phyloP scores from a whole-genome alignment of 2,113 vertebrate species.

The Merops nubicus region DNA sequence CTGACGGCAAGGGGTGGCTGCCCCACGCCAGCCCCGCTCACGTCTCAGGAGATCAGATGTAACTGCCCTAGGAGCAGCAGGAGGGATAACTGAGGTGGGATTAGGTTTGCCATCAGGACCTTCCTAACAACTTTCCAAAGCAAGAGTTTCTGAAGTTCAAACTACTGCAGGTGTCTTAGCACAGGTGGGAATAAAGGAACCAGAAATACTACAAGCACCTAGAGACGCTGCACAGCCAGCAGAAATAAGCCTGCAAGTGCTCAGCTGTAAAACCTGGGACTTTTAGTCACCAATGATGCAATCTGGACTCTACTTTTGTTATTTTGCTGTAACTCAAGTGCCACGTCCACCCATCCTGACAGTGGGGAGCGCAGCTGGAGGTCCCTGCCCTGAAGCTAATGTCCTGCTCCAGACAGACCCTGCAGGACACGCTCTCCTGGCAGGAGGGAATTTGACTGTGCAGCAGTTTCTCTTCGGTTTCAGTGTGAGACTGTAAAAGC shows the following conservation, averaged over 20 bases:
- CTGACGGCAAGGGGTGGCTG: not conserved
- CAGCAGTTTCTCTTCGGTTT: not conserved
- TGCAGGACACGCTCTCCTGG: accelerated
- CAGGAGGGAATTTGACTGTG: not conserved
- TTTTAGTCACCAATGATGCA: not conserved
- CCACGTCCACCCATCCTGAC: accelerated
- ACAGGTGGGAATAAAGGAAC: not conserved
- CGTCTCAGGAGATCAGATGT: not conserved
- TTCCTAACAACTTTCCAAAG: not conserved
- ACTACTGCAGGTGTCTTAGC: accelerated
- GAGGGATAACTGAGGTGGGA: accelerated
- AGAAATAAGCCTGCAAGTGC: too few species aligned
- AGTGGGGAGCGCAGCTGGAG: not conserved
- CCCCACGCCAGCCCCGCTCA: not conserved
- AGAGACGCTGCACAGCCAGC: accelerated
- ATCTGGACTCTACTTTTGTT: not conserved
- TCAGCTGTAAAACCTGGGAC: not conserved
- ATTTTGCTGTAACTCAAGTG: not conserved
- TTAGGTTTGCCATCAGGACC: not conserved
- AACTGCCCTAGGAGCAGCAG: not conserved
- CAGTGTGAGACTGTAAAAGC: not conserved
- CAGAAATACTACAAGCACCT: accelerated
- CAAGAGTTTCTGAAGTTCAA: not conserved
- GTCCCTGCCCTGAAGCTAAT: not conserved
- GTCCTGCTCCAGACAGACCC: not conserved